Evolutionary conservation across 2,797 vertebrate genomes (phyloP).

Genomic region (Psittacula derbiana): DNA sequence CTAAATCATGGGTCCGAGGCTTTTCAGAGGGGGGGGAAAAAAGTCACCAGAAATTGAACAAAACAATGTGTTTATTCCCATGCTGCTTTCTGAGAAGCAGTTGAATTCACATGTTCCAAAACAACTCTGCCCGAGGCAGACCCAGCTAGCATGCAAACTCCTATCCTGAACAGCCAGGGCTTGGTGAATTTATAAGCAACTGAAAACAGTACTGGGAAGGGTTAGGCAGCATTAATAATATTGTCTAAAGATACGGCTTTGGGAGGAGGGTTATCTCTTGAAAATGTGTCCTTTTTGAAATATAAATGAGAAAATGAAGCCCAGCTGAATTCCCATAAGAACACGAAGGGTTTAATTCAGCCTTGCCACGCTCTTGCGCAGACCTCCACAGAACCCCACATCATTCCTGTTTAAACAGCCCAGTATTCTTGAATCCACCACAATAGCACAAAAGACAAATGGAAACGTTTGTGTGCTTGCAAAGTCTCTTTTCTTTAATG

Average conservation of each 20-base stretch:
- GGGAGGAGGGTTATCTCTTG: neutral
- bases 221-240: constrained; percentile 3
- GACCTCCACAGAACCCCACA: neutral
- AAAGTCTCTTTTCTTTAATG: neutral
- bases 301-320: neutral
- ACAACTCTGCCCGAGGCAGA: constrained; percentile 42
- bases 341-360: neutral
- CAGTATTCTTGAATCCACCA: neutral
- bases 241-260: neutral
- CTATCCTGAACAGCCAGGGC: neutral
- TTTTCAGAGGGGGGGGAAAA: neutral
- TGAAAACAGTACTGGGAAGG: constrained; percentile 11
- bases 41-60: constrained; percentile 56
- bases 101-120: constrained; percentile 61
- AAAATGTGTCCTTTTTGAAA: neutral
- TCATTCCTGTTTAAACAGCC: neutral
- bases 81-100: constrained; percentile 65
- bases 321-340: neutral
- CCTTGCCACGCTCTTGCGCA: neutral
- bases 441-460: constrained; percentile 28
- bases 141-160: constrained; percentile 17
- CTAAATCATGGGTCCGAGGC: constrained; percentile 25
- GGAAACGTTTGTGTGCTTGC: neutral
- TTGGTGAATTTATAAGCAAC: constrained; percentile 27
- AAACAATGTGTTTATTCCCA: constrained; percentile 68